Percentiles rank a stretch among this genome's conserved stretches.
Evolutionary conservation across 2,888 invertebrate species (phyloP).

Genomic region (Nomada lathburiana): DNA sequence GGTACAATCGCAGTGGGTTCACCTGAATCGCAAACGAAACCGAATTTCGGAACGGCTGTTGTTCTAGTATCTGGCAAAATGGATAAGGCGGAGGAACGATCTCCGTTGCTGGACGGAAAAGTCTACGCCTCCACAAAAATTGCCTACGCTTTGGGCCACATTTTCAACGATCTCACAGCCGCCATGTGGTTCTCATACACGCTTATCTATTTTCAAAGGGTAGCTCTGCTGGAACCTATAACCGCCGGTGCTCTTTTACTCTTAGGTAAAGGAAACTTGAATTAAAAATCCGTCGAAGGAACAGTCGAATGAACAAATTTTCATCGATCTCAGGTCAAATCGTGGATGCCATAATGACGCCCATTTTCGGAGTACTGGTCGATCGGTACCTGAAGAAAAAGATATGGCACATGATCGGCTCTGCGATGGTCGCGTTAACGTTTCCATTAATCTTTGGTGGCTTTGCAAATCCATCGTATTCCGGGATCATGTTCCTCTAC

Average conservation of each 20-base stretch:
- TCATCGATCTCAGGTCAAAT: conserved; percentile 76
- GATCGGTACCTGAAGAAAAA: conserved; percentile 92
- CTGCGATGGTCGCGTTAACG: conserved; percentile 78
- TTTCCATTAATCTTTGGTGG: conserved; percentile 82
- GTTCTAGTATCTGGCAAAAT: conserved; percentile 32
- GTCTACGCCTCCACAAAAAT: conserved; percentile 74
- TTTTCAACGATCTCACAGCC: conserved; percentile 85
- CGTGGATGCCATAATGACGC: conserved; percentile 85
- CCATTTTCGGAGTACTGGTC: conserved; percentile 92
- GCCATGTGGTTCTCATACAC: conserved; percentile 85
- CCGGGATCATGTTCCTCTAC: conserved; percentile 77
- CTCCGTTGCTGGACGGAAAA: conserved; percentile 74
- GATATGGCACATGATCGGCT: conserved; percentile 93
- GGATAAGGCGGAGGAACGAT: conserved; percentile 65
- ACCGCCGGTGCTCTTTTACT: conserved; percentile 81
- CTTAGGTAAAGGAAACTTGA: conserved; percentile 72
- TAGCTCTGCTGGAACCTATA: conserved; percentile 78
- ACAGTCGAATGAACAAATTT: neutral
- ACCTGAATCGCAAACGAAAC: conserved; percentile 3
- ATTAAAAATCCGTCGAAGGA: neutral
- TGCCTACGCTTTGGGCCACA: conserved; percentile 84
- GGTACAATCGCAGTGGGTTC: conserved; percentile 24
- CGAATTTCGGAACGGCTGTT: too few relatives aligned
- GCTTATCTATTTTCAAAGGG: conserved; percentile 83
- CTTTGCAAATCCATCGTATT: conserved; percentile 66